Evolutionary conservation across 2,113 vertebrate species (phyloP).

Genomic region (Argyrosomus japonicus): DNA sequence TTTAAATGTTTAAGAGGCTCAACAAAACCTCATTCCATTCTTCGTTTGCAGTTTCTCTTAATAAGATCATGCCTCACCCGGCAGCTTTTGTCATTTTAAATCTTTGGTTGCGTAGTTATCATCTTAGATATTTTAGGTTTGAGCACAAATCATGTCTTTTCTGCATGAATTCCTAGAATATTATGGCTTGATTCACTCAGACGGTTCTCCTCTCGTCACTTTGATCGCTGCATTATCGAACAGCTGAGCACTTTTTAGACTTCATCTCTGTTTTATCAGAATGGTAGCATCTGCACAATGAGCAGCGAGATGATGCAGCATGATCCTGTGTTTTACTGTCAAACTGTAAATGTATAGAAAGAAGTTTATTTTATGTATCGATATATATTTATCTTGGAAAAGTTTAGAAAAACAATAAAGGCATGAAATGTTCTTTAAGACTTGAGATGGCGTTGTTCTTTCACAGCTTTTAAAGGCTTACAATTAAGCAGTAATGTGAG

Average conservation of each 20-base stretch:
- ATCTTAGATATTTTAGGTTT: neutral
- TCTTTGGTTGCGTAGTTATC: conserved; percentile 3
- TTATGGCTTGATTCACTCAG: neutral
- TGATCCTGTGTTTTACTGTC: conserved; percentile 4
- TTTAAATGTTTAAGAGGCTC: conserved; percentile 5
- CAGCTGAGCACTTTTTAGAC: conserved; percentile 51
- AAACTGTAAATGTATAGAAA: conserved; percentile 37
- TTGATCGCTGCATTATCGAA: neutral
- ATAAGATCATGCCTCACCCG: neutral
- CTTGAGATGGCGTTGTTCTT: conserved; percentile 1
- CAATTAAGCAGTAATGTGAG: neutral
- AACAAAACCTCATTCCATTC: conserved; percentile 25
- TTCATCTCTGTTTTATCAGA: conserved; percentile 3
- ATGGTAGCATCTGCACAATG: neutral
- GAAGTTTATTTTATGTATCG: conserved; percentile 41
- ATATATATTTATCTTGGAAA: conserved; percentile 38
- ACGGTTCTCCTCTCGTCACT: neutral
- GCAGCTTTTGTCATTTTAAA: conserved; percentile 20
- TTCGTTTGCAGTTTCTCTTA: neutral
- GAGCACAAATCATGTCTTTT: neutral
- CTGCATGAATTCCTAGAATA: neutral
- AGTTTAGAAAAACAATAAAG: conserved; percentile 61
- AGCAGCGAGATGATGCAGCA: neutral
- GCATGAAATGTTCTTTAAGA: conserved; percentile 28
- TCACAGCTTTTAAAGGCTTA: neutral